These are phyloP conservation scores for Malurus cyaneus DNA, from an alignment of 2,113 vertebrate species.

Conservation along the genomic window DNA sequence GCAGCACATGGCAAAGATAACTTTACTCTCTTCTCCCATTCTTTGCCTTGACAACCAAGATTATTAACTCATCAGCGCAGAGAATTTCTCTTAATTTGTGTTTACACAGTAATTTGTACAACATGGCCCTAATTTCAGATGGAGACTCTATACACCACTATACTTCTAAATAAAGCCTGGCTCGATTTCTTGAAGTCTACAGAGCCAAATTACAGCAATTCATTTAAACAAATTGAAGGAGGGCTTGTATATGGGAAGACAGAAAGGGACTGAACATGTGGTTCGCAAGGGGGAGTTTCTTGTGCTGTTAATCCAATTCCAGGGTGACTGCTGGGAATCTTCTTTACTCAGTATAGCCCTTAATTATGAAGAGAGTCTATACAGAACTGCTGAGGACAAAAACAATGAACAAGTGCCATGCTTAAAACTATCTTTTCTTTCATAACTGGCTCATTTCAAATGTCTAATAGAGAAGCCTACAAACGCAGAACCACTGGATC, in stretches of 20 bases:
- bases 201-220: constrained; percentile 54
- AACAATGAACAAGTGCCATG: constrained; percentile 36
- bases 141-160: constrained; percentile 15
- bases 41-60: constrained; percentile 8
- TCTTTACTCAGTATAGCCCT: constrained; percentile 40
- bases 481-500: constrained; percentile 10
- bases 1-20: neutral
- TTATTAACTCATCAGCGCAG: constrained; percentile 10
- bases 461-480: neutral
- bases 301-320: constrained; percentile 40
- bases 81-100: constrained; percentile 25
- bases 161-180: constrained; percentile 47
- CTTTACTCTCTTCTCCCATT: neutral
- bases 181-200: constrained; percentile 23
- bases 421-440: constrained; percentile 48
- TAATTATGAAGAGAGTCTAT: constrained; percentile 28
- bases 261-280: constrained; percentile 36
- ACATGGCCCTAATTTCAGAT: constrained; percentile 29
- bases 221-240: constrained; percentile 44
- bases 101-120: constrained; percentile 30
- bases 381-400: constrained; percentile 8
- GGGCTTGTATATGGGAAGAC: constrained; percentile 21
- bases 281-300: constrained; percentile 43
- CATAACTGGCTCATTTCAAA: constrained; percentile 29
- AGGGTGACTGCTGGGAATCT: constrained; percentile 49